Base-by-base conservation (phyloP, 2,113 vertebrate genomes). In the Lepus americanus region DNA sequence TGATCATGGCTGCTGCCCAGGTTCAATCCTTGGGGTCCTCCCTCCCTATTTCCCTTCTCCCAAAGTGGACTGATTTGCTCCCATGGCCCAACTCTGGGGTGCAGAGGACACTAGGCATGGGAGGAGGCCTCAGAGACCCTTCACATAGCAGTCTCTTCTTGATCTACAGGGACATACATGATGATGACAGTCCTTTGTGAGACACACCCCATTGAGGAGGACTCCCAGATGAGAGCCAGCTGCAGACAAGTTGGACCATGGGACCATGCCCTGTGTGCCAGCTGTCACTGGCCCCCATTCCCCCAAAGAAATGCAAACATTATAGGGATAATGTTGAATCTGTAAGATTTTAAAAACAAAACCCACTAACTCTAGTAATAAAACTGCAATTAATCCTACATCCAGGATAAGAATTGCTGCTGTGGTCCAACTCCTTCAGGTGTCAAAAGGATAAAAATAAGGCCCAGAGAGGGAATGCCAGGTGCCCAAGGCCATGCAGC, bases 381-480 rank as follows among this genome's bases (percentile, higher is more conserved):
- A 86, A 70, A 74, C 44, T 72, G 59, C 64, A 51, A 90, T 7
- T 53, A 83, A 53, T 64, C 33, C 29, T 61, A 72, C 16, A 76
- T 81, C 33, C n/a, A 88, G 87, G 44, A 22, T 88, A 92, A 85
- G n/a, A 85, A 89, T 16, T 36, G 36, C 23, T 79, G 39, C 78
- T 95, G 53, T 90, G 31, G 23, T 23, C 51, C 19, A 49, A 51
- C 25, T 44, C 49, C 23, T 25, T 90, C 55, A 36, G 1, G 53
- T 93, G 85, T 69, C n/a, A 74, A 89, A 36, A 88, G 63, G 23
- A 33, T 44, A 55, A 96, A 94, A 59, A 70, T 39, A 22, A 86
- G n/a, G 31, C 25, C 51, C 77, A 64, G 55, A 82, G 10, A 67
- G 39, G 59, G 59, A 25, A 84, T 70, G n/a, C 39, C 59, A 92